Conservation (phyloP, 2,113 vertebrate genomes). For the Bostrychus sinensis region DNA sequence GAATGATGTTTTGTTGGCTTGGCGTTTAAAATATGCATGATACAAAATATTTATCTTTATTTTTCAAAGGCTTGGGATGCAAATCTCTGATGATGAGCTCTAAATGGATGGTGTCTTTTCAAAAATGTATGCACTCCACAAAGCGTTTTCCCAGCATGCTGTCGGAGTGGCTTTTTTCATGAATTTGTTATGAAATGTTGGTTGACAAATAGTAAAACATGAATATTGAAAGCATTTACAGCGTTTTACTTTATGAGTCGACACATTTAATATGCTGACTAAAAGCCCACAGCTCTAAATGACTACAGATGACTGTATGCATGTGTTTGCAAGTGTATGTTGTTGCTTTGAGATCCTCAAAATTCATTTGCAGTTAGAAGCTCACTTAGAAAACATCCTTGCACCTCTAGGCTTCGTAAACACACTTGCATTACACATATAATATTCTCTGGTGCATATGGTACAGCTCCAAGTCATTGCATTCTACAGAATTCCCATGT, state of each 20-base stretch:
- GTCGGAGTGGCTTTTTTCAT: constrained; percentile 79
- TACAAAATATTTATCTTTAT: constrained; percentile 80
- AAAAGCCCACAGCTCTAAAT: constrained; percentile 76
- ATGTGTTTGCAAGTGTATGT: not conserved
- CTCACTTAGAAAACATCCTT: constrained; percentile 63
- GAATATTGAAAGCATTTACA: constrained; percentile 81
- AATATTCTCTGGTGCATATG: constrained; percentile 31
- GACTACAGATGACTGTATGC: constrained; percentile 33
- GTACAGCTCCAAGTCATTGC: not conserved
- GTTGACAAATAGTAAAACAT: constrained; percentile 84
- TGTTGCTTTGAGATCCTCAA: not conserved
- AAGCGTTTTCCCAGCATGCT: constrained; percentile 66
- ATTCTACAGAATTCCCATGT: not conserved
- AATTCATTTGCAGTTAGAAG: constrained; percentile 48
- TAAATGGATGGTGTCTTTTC: constrained; percentile 78
- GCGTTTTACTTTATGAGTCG: constrained; percentile 78
- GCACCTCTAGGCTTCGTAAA: constrained; percentile 68
- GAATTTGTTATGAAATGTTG: constrained; percentile 82
- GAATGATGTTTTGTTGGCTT: constrained; percentile 67
- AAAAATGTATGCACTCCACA: constrained; percentile 79
- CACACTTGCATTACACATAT: constrained; percentile 67
- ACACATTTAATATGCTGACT: constrained; percentile 82
- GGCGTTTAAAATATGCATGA: constrained; percentile 76
- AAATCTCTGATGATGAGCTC: constrained; percentile 75
- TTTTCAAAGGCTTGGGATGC: constrained; percentile 68